Conservation (phyloP, 2,888 invertebrate genomes). For the Syrphus vitripennis region DNA sequence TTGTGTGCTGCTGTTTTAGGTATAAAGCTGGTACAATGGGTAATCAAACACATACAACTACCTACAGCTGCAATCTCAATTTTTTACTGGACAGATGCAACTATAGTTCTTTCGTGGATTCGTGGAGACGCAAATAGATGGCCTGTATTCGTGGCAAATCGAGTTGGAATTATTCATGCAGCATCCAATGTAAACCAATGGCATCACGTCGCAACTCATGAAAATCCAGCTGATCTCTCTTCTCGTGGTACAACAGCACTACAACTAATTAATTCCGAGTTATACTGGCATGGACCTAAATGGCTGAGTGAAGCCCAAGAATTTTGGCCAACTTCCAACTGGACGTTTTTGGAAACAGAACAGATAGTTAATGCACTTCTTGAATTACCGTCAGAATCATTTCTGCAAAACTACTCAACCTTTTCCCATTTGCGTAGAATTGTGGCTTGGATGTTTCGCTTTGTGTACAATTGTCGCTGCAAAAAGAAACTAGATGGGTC, state of each 20-base stretch:
- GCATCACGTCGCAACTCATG: neutral
- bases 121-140: slow-evolving; percentile 3
- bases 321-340: neutral
- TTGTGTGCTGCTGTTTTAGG: no score
- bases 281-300: slow-evolving; percentile 46
- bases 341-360: no score
- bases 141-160: slow-evolving; percentile 1
- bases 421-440: no score
- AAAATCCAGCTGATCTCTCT: neutral
- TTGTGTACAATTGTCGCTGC: no score
- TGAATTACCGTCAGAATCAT: no score
- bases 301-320: neutral
- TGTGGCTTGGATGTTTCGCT: no score
- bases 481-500: no score
- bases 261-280: slow-evolving; percentile 44
- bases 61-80: neutral
- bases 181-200: neutral
- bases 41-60: no score
- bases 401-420: no score
- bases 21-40: no score
- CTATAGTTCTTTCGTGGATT: no score
- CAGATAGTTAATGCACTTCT: no score
- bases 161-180: neutral
- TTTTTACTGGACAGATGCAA: slow-evolving; percentile 31
- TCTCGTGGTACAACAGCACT: neutral